phyloP scores from a whole-genome alignment of 2,888 invertebrate genomes.

The Acanthacorydalis orientalis region DNA sequence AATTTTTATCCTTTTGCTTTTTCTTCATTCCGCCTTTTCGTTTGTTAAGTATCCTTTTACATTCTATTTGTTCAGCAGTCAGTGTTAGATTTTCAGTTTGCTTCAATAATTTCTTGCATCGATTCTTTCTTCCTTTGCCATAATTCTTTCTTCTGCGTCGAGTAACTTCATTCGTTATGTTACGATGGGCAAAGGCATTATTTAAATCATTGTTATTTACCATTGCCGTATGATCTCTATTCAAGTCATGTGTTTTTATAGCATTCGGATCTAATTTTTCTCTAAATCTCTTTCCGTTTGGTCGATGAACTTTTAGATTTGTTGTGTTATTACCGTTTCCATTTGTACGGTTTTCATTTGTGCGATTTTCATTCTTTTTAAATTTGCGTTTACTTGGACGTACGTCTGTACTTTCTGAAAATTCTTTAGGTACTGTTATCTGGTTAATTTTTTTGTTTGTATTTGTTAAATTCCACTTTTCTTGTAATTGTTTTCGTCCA shows the following conservation, averaged over 20 bases:
- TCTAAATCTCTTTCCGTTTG: no score
- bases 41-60: conserved; percentile 6
- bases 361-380: not conserved
- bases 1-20: conserved; percentile 23
- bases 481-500: conserved; percentile 28
- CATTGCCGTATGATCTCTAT: no score
- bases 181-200: not conserved
- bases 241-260: no score
- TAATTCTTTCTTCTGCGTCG: not conserved
- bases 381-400: conserved; percentile 10
- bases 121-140: conserved; percentile 8
- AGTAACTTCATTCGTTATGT: not conserved
- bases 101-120: conserved; percentile 9
- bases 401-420: conserved; percentile 22
- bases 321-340: no score
- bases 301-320: no score
- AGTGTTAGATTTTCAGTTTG: conserved; percentile 7
- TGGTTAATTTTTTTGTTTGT: conserved; percentile 29
- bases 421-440: conserved; percentile 27
- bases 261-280: no score
- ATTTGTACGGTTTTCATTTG: not conserved
- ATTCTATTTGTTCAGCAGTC: conserved; percentile 4
- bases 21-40: conserved; percentile 9
- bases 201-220: no score
- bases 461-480: conserved; percentile 33